Percentiles rank a stretch among this genome's conserved stretches.
phyloP scores from a whole-genome alignment of 2,888 invertebrate genomes.

The Tinea trinotella region DNA sequence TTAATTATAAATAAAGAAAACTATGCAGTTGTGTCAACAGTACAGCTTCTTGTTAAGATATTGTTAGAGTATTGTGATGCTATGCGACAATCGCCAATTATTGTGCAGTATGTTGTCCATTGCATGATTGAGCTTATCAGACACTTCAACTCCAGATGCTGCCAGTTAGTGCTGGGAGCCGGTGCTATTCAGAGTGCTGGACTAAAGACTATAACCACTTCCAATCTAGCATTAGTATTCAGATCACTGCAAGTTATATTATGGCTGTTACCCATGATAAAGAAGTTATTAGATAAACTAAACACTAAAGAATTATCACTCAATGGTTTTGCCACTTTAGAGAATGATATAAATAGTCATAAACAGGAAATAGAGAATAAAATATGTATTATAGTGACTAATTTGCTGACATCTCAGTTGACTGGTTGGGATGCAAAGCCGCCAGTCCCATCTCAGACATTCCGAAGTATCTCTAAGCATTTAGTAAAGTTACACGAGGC shows the following conservation, averaged over 20 bases:
- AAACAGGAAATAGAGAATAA: constrained; percentile 94
- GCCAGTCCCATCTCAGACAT: constrained; percentile 93
- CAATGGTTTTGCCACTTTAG: constrained; percentile 78
- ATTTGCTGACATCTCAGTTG: constrained; percentile 85
- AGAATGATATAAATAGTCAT: constrained; percentile 88
- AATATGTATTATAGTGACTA: constrained; percentile 90
- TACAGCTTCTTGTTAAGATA: constrained; percentile 89
- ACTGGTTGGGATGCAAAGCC: constrained; percentile 94
- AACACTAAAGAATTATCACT: constrained; percentile 62
- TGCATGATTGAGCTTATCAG: constrained; percentile 91
- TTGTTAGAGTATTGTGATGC: constrained; percentile 93
- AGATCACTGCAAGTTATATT: constrained; percentile 86
- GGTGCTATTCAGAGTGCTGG: constrained; percentile 97
- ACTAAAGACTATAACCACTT: constrained; percentile 93
- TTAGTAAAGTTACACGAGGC: constrained; percentile 93
- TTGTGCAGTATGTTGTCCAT: constrained; percentile 85
- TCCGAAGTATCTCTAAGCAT: constrained; percentile 89
- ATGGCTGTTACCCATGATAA: constrained; percentile 83
- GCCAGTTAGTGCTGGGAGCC: constrained; percentile 95
- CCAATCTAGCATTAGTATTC: constrained; percentile 90
- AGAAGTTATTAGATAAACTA: constrained; percentile 76
- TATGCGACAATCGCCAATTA: constrained; percentile 81
- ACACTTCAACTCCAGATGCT: constrained; percentile 89
- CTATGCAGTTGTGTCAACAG: constrained; percentile 85
- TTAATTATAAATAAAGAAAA: constrained; percentile 79